Base-by-base conservation (phyloP, 2,113 vertebrate genomes). In the Acrocephalus kingi region DNA sequence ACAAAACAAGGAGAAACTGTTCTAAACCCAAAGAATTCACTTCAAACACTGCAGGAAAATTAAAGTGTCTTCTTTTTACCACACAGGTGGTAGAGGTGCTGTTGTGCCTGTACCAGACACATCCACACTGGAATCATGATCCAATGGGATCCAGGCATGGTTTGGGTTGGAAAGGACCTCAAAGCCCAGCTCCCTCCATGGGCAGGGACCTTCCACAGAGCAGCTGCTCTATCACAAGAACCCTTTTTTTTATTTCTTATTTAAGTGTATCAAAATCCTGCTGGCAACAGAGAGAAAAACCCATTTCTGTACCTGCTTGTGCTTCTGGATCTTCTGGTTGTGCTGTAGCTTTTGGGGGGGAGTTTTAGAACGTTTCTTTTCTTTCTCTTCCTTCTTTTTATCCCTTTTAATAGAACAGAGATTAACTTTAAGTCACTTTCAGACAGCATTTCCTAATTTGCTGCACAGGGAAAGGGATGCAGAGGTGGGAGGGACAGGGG, bases 341-440 rank as follows among this genome's bases (percentile, higher is more conserved):
- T 99, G 98, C 99, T 99, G 94, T 99, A 99, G 96, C 99, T 99
- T 98, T 99, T 99, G 59, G 99, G 99, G 99, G 17, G 99, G 99
- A 20, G 99, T 99, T 98, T 99, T 99, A 11, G 99, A 99, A 64
- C 99, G 98, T 94, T 99, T 99, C 95, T 99, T 99, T 46, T 98
- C 98, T 95, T 99, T 99, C 56, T 99, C 99, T 97, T 99, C 99
- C 96, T 99, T 99, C 97, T 99, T 99, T 97, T 99, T 98, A 84
- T 99, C 99, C 98, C 99, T 99, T 97, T 91, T 43, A 93, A 51
- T 31, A 77, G 83, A 95, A 88, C 1, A 91, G 15, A 88, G 17
- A 77, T 49, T 14, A 54, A 80, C n/a, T 45, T 58, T 19, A 67
- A 48, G 24, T 62, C 1, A 30, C 14, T 90, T 58, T 30, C 37